Base-by-base conservation (phyloP, 2,113 vertebrate species). In the Grammomys dolichurus region DNA sequence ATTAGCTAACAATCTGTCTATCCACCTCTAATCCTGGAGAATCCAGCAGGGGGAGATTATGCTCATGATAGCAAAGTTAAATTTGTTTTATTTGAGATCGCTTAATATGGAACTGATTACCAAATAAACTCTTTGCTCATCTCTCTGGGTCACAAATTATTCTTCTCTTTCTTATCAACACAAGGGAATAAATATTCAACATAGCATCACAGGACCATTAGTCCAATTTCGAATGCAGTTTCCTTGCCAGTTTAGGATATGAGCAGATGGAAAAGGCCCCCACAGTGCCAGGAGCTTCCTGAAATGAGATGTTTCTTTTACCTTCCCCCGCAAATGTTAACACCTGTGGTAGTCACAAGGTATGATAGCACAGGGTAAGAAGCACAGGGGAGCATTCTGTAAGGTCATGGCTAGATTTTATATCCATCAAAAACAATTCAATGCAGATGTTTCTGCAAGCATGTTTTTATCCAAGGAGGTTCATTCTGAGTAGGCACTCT, bases 161-260 rank as follows among this genome's bases (percentile, higher is more conserved):
- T 51, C 33, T 92, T 90, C 76, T 73, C 33, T 89, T 94, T 96
- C 73, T 91, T 67, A 88, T 76, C 36, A 72, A 40, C 75, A 88
- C 70, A 54, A 80, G 13, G 40, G 40, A 72, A 95, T 58, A 14
- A 63, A 46, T 90, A 46, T n/a, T 87, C 36, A 78, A 67, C 13
- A 80, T n/a, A 80, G 14, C 10, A 40, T 85, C 33, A 40, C 7
- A 43, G 40, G 17, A 22, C 69, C 56, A 17, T 84, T 69, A 89
- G 69, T 28, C 85, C 33, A 51, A 58, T 73, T 93, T 84, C 63
- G 51, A 96, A 43, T 40, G 17, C 40, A 36, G 3, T 91, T 60
- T 85, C 7, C 88, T 76, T 80, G 81, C 51, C 81, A 54, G 51
- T 11, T 72, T 92, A 95, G 31, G 46, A 54, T 31, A 51, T 3